These are phyloP conservation scores for Nasonia giraulti DNA, from an alignment of 1,140 invertebrate genomes.

Conservation along the genomic window DNA sequence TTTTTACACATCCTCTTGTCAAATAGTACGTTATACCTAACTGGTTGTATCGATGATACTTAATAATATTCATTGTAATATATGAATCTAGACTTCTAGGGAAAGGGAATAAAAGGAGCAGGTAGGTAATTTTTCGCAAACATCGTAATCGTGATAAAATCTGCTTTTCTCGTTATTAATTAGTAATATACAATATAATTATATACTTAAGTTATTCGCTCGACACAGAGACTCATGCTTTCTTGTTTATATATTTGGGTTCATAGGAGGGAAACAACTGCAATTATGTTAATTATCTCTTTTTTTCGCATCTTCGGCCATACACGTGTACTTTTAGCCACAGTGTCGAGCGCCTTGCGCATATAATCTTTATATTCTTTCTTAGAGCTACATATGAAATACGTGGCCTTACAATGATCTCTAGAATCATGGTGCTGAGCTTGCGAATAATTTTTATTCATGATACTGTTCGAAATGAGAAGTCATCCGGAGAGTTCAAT, in stretches of 20 bases:
- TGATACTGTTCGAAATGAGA: slow-evolving; percentile 33
- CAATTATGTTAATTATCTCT: not conserved
- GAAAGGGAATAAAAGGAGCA: not conserved
- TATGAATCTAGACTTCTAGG: slow-evolving; percentile 62
- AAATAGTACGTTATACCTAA: slow-evolving; percentile 33
- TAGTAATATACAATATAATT: slow-evolving; percentile 42
- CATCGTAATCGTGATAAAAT: slow-evolving; percentile 55
- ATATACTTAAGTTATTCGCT: slow-evolving; percentile 38
- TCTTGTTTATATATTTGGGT: not conserved
- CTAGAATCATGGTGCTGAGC: slow-evolving; percentile 58
- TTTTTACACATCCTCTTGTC: slow-evolving; percentile 13
- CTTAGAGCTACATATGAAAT: slow-evolving; percentile 66
- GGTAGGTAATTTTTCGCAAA: slow-evolving; percentile 21
- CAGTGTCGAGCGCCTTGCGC: slow-evolving; percentile 33
- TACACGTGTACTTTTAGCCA: not conserved
- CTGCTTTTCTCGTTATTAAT: slow-evolving; percentile 50
- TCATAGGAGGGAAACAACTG: slow-evolving; percentile 9
- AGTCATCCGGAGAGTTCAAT: slow-evolving; percentile 27
- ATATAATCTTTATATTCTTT: slow-evolving; percentile 52
- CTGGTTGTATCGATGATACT: slow-evolving; percentile 55
- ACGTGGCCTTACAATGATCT: slow-evolving; percentile 66
- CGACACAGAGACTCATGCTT: slow-evolving; percentile 8
- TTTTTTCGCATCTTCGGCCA: not conserved
- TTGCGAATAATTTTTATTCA: slow-evolving; percentile 21
- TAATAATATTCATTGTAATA: slow-evolving; percentile 58